Base-by-base conservation (phyloP, 2,113 vertebrate genomes). In the Tamias sibiricus region DNA sequence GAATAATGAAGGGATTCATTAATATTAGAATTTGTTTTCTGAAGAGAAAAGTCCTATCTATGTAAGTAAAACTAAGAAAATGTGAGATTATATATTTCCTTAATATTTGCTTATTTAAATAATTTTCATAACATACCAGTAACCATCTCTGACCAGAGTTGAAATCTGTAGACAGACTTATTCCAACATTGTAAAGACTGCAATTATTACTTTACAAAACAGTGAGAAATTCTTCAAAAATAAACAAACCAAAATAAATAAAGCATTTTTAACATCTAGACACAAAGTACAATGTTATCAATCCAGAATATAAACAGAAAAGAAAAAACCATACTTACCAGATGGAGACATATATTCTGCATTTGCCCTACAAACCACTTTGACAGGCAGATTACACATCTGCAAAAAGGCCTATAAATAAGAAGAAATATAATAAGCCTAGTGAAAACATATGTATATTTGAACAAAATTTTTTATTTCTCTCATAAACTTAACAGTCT, bases 341-440 rank as follows among this genome's bases (percentile, higher is more conserved):
- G 99, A 99, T 99, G 99, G 99, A 98, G 99, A 99, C 98, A 99
- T 98, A 97, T 99, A 99, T 98, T 99, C 99, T 0, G 99, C 99
- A 95, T 99, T 99, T 97, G 99, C 98, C 98, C 99, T 99, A 98
- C 98, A 99, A 98, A 99, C 99, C 98, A 99, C 98, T 98, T 97
- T 98, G 98, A 99, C 40, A 97, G 98, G 99, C 98, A 99, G 98
- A 98, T 98, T 99, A 98, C 98, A 99, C 99, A 99, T 99, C 98
- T 99, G 99, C 98, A 99, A 98, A 98, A 99, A 99, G 76, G 98
- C 98, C 99, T 99, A 98, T 75, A 98, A 98, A 98, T 88, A 98
- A 97, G 98, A 94, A 98, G 47, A 96, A 85, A 80, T 54, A 91
- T 0, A 89, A n/a, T 94, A 95, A 97, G 28, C 49, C 62, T 74